Evolutionary conservation across 2,113 vertebrate genomes (phyloP), one percentile per base, ranked within the genome.

Genomic region (Gorsachius goisagi): DNA sequence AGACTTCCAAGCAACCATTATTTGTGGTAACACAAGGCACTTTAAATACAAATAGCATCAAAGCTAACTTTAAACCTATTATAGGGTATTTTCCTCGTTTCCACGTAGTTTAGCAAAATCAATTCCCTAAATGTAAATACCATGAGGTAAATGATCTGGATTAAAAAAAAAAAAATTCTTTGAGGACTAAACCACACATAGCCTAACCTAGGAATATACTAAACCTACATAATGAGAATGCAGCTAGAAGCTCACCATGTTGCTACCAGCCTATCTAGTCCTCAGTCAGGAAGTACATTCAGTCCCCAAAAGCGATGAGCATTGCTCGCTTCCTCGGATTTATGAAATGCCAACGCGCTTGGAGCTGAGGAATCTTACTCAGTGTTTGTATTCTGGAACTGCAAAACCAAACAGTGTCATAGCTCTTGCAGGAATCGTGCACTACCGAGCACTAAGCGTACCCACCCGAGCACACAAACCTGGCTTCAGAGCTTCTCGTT

Each of bases 321-420:
- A 47, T 5, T 26, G 77, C 68, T 77, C 83, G 88, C 73, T n/a
- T 79, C 85, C 78, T 75, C 2, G 0, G 66, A 83, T 89, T 88
- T 85, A 84, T 24, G 49, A 85, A 94, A 85, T 91, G 89, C 81
- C 93, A 95, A 63, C 0, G 0, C 1, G 0, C 81, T 32, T 64
- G 2, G 64, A 95, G 82, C 87, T 1, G 23, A 88, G 81, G 69
- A 96, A 85, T 85, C 80, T 85, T 63, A 85, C 90, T 90, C 85
- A 77, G 73, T 49, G 64, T 87, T 90, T 87, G 47, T 33, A 59
- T 92, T 91, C 91, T 45, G 69, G 73, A 94, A 94, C 91, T 56
- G 75, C 60, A 58, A 85, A 91, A 88, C 84, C 81, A 75, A 93
- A 90, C 60, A 60, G 76, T 33, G 86, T 33, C 89, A 77, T 23